These are phyloP conservation scores for Remorina albescens DNA, from an alignment of 2,797 vertebrate species.

Conservation along the genomic window DNA sequence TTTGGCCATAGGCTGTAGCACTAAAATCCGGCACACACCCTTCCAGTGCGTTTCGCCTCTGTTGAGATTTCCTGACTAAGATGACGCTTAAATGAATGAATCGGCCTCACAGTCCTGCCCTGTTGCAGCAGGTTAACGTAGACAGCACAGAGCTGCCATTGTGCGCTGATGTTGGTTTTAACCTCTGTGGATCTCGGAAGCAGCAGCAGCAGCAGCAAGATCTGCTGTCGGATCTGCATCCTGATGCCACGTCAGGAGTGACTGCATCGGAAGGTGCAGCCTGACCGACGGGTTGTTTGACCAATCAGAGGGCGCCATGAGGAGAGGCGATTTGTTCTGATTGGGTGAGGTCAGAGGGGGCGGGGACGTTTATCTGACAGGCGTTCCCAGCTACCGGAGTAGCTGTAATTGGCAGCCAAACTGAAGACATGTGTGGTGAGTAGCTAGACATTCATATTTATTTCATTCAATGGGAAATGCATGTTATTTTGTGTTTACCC, in stretches of 20 bases:
- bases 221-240: conserved; percentile 42
- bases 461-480: background rate
- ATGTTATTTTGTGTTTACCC: accelerated
- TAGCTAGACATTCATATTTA: conserved; percentile 21
- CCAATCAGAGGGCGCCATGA: conserved; percentile 71
- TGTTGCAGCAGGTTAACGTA: background rate
- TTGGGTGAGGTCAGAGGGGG: conserved; percentile 30
- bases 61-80: background rate
- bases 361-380: conserved; percentile 57
- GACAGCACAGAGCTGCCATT: conserved; percentile 9
- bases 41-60: background rate
- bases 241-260: conserved; percentile 85
- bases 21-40: background rate
- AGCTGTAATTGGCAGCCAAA: conserved; percentile 58
- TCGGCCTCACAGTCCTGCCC: no score
- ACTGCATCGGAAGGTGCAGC: conserved; percentile 36
- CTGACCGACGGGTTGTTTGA: conserved; percentile 47
- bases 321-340: conserved; percentile 23
- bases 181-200: background rate
- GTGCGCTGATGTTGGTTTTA: conserved; percentile 9
- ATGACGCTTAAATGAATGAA: no score
- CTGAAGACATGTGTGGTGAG: conserved; percentile 88
- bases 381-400: conserved; percentile 51
- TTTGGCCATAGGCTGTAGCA: no score
- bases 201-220: conserved; percentile 7